Evolutionary conservation across 2,888 invertebrate species (phyloP).

Genomic region (Lissocephala sabroskyi): DNA sequence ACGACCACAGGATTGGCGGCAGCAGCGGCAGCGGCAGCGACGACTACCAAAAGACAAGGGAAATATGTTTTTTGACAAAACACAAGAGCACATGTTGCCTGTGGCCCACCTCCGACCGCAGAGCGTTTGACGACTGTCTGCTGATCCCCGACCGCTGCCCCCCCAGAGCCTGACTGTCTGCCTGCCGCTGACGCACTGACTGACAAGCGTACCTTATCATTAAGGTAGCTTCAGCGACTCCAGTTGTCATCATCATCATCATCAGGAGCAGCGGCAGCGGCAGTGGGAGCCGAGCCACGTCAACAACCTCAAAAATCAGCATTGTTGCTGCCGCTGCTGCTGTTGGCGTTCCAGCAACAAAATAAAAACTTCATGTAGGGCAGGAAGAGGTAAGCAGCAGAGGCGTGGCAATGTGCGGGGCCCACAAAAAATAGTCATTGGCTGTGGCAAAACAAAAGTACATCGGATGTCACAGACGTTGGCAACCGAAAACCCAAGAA

Average conservation of each 20-base stretch:
- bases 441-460: slow-evolving; percentile 13
- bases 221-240: slow-evolving; percentile 53
- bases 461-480: slow-evolving; percentile 45
- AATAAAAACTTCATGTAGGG: too few species aligned
- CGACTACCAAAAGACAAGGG: slow-evolving; percentile 49
- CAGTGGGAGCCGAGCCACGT: slow-evolving; percentile 19
- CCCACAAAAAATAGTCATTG: slow-evolving; percentile 30
- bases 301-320: slow-evolving; percentile 55
- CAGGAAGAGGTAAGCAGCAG: too few species aligned
- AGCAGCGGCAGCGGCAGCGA: too few species aligned
- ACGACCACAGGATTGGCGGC: too few species aligned
- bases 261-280: slow-evolving; percentile 17
- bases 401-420: slow-evolving; percentile 16
- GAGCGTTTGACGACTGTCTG: slow-evolving; percentile 53
- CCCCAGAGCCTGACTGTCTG: neutral
- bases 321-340: slow-evolving; percentile 15
- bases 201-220: slow-evolving; percentile 68
- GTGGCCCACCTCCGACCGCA: slow-evolving; percentile 39
- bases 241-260: slow-evolving; percentile 43
- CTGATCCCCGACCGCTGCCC: slow-evolving; percentile 6
- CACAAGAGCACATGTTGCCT: slow-evolving; percentile 56
- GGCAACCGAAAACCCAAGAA: slow-evolving; percentile 30
- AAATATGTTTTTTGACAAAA: slow-evolving; percentile 62
- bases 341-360: too few species aligned
- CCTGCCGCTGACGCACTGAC: slow-evolving; percentile 34